Conservation (phyloP, 2,888 invertebrate genomes). For the Meandrusa payeni region DNA sequence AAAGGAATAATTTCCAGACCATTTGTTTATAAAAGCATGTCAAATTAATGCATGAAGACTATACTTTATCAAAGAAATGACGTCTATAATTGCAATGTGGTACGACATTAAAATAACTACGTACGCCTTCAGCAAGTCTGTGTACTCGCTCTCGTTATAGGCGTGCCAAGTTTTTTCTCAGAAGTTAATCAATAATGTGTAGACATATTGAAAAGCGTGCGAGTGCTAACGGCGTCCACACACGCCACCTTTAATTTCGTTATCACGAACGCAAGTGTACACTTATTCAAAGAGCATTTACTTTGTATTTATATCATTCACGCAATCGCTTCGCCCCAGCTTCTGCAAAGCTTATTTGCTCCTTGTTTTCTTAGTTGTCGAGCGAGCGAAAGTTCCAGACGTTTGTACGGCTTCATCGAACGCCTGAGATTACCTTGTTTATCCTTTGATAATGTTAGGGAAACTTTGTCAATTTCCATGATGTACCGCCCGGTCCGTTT, state of each 20-base stretch:
- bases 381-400: conserved; percentile 10
- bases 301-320: conserved; percentile 24
- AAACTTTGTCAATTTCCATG: conserved; percentile 74
- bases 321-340: conserved; percentile 20
- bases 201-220: conserved; percentile 57
- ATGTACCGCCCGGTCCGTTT: conserved; percentile 39
- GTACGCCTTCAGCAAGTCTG: conserved; percentile 30
- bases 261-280: conserved; percentile 29
- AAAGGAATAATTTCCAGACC: conserved; percentile 11
- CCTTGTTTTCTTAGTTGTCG: conserved; percentile 14
- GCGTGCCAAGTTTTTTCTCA: conserved; percentile 60
- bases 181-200: conserved; percentile 63
- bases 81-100: conserved; percentile 29
- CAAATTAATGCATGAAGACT: conserved; percentile 8
- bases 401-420: conserved; percentile 18
- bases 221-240: conserved; percentile 47
- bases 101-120: conserved; percentile 33
- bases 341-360: conserved; percentile 15
- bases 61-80: conserved; percentile 12
- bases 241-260: conserved; percentile 46
- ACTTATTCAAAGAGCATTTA: conserved; percentile 26
- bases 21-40: conserved; percentile 1
- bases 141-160: conserved; percentile 33
- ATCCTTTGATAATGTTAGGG: conserved; percentile 59
- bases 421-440: conserved; percentile 53